These are phyloP conservation scores for Drosophila ironensis DNA, from an alignment of 1,140 invertebrate species.

Conservation along the genomic window DNA sequence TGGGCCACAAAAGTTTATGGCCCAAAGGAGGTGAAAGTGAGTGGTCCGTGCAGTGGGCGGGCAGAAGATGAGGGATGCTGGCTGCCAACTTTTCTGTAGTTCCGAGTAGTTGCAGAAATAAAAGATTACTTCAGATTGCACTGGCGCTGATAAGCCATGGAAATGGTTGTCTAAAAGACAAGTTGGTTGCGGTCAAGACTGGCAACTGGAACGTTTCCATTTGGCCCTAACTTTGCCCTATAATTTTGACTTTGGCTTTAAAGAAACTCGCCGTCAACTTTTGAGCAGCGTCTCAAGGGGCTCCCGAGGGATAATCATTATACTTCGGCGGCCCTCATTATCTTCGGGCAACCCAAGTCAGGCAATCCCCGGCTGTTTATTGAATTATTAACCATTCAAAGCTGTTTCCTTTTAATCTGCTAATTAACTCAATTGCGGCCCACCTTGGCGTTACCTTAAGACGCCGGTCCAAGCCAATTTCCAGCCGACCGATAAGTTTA, in stretches of 20 bases:
- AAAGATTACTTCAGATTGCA: slow-evolving; percentile 34
- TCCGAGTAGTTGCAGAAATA: slow-evolving; percentile 36
- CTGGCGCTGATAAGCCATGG: slow-evolving; percentile 39
- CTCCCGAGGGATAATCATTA: slow-evolving; percentile 18
- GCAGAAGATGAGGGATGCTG: slow-evolving; percentile 27
- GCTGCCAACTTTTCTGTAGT: slow-evolving; percentile 46
- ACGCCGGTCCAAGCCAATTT: too few relatives aligned
- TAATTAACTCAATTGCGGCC: slow-evolving; percentile 50
- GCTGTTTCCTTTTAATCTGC: slow-evolving; percentile 29
- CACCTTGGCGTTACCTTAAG: slow-evolving; percentile 8
- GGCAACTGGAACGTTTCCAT: slow-evolving; percentile 3
- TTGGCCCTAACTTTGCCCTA: slow-evolving; percentile 5
- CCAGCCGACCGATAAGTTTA: slow-evolving; percentile 10
- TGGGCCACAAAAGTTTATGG: slow-evolving; percentile 38
- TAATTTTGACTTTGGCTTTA: not conserved
- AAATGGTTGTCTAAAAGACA: slow-evolving; percentile 32
- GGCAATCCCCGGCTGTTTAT: slow-evolving; percentile 2
- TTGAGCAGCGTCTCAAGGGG: not conserved
- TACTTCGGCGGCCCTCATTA: slow-evolving; percentile 5
- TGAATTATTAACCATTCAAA: slow-evolving; percentile 56
- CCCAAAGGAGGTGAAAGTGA: slow-evolving; percentile 1
- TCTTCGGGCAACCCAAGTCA: not conserved
- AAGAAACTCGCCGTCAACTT: not conserved
- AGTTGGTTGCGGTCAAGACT: slow-evolving; percentile 39
- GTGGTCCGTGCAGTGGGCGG: too few relatives aligned